phyloP scores from a whole-genome alignment of 2,797 vertebrate species.

The Erethizon dorsatum region DNA sequence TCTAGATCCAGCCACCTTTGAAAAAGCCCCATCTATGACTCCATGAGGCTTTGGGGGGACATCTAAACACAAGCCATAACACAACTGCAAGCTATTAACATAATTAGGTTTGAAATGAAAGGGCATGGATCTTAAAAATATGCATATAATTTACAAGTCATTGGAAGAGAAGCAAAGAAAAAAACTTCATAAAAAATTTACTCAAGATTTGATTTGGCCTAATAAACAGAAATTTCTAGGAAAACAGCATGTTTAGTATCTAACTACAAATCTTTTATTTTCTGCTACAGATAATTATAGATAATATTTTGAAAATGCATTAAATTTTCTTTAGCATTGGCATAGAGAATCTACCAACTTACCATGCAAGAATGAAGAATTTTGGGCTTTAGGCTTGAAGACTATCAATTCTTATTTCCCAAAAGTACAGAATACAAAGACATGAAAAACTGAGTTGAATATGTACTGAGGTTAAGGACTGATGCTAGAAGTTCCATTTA shows the following conservation, averaged over 20 bases:
- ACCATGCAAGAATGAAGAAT: neutral
- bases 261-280: slow-evolving; percentile 3
- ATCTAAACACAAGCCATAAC: neutral
- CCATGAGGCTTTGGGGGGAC: neutral
- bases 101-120: neutral
- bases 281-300: neutral
- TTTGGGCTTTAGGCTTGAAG: neutral
- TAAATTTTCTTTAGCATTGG: neutral
- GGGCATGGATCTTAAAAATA: neutral
- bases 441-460: neutral
- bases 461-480: neutral
- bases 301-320: neutral
- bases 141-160: neutral
- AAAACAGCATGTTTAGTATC: neutral
- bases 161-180: neutral
- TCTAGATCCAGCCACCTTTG: neutral
- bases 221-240: slow-evolving; percentile 8
- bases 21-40: neutral
- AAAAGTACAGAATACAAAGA: neutral
- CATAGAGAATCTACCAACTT: neutral
- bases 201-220: neutral
- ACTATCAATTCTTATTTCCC: neutral
- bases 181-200: neutral
- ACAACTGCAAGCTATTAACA: neutral
- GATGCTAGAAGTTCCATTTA: neutral